phyloP scores from a whole-genome alignment of 2,113 vertebrate genomes.

The Ceratotherium simum region DNA sequence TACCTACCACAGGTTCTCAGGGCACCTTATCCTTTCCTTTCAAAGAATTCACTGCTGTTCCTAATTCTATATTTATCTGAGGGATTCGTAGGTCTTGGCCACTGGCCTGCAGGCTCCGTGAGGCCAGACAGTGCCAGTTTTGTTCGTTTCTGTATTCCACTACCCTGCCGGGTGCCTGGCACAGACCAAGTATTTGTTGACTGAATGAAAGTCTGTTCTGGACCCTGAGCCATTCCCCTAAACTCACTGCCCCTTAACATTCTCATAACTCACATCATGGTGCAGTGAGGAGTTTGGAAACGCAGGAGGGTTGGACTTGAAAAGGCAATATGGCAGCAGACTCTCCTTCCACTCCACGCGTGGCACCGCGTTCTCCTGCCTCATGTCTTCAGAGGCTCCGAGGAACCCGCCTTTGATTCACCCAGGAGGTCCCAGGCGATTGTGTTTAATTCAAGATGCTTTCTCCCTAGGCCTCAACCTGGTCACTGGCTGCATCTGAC shows the following conservation, averaged over 20 bases:
- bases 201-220: background rate
- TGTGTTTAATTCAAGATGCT: background rate
- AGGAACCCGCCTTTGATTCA: background rate
- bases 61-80: background rate
- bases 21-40: background rate
- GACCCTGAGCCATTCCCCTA: background rate
- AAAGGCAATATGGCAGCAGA: background rate
- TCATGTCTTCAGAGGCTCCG: background rate
- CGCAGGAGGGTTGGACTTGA: background rate
- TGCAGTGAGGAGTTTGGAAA: background rate
- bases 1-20: background rate
- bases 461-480: background rate
- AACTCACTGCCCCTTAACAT: background rate
- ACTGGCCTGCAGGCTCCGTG: background rate
- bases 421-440: background rate
- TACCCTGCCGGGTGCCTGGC: background rate
- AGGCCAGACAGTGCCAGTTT: background rate
- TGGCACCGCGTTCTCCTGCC: background rate
- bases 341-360: background rate
- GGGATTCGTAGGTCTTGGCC: background rate
- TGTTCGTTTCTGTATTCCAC: background rate
- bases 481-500: background rate
- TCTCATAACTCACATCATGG: background rate
- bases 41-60: background rate
- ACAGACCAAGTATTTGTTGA: background rate